Evolutionary conservation across 2,113 vertebrate genomes (phyloP), one percentile per base, ranked within the genome.

Genomic region (Hippocampus barbouri): DNA sequence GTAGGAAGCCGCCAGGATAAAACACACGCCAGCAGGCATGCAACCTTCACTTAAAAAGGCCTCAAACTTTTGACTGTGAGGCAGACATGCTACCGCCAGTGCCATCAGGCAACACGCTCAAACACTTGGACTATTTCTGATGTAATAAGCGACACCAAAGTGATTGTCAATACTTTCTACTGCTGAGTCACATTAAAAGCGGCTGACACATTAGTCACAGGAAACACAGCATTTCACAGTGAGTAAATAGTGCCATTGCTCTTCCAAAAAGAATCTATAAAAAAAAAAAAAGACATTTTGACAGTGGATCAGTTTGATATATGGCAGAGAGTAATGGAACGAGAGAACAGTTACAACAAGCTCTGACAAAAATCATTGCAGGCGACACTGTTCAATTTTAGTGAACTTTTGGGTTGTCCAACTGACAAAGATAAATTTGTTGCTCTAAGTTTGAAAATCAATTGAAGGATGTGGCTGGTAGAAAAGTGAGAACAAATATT

Each of bases 261-360:
- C 63, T 45, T 66, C 40, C 63, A 25, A 66, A 64, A 66, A 45
- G n/a, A 11, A 23, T 66, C 41, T 66, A 45, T 66, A 23, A 45
- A 65, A 65, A 64, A 62, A 51, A 59, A 53, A 30, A 34, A 34
- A 10, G 41, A 27, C 63, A 41, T 45, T 45, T 66, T 45, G 40
- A 66, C 63, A 47, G 63, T 66, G 40, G 63, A 66, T 66, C 63
- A 47, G 63, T 66, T 45, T 45, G 41, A 66, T 47, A 66, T 47
- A 66, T 45, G 41, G 41, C 63, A 45, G 21, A 65, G 63, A 16
- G 21, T 66, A 45, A 66, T 66, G 12, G 63, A 66, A 66, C 60
- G 60, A 66, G 41, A 23, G 63, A 66, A 66, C 62, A 64, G 62
- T n/a, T 16, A 25, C n/a, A 30, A 45, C 20, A 23, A 43, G 41